These are phyloP conservation scores for Chaetophractus vellerosus DNA, from an alignment of 2,797 vertebrate species.

Conservation along the genomic window DNA sequence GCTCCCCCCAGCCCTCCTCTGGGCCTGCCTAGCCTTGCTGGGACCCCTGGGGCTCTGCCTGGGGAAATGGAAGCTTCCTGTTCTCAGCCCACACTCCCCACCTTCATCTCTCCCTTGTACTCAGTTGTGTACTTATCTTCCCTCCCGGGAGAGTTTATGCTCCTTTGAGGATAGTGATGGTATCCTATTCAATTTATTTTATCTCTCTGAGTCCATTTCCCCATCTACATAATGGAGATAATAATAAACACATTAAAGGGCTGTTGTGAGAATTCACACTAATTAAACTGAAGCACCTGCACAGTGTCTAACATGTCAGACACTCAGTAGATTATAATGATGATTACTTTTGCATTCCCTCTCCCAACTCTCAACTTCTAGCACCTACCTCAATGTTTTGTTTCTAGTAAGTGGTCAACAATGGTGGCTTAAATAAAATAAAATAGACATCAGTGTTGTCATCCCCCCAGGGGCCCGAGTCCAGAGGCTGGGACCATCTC, in stretches of 20 bases:
- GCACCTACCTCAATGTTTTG: not conserved
- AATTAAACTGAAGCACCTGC: constrained; percentile 7
- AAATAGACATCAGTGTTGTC: not conserved
- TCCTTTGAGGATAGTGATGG: not conserved
- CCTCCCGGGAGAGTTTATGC: not conserved
- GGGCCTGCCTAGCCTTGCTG: not conserved
- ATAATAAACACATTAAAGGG: not conserved
- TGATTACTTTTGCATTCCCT: not conserved
- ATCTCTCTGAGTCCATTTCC: not conserved
- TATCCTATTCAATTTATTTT: not conserved
- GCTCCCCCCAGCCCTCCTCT: not conserved
- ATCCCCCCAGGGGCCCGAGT: not conserved
- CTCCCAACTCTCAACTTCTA: not conserved
- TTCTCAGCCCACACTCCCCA: not conserved
- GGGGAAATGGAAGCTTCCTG: not conserved
- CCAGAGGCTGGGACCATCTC: not conserved
- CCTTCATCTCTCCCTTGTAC: not conserved
- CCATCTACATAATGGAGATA: not conserved
- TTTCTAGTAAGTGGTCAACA: not conserved
- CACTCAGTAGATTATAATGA: not conserved
- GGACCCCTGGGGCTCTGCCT: not conserved
- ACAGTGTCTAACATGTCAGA: not conserved
- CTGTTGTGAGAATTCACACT: not conserved
- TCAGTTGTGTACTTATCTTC: not conserved
- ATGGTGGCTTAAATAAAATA: not conserved